A percentile compares a stretch with the other conserved stretches of the same genome.
Evolutionary conservation across 2,888 invertebrate species (phyloP).

Genomic region (Drosophila picticornis): DNA sequence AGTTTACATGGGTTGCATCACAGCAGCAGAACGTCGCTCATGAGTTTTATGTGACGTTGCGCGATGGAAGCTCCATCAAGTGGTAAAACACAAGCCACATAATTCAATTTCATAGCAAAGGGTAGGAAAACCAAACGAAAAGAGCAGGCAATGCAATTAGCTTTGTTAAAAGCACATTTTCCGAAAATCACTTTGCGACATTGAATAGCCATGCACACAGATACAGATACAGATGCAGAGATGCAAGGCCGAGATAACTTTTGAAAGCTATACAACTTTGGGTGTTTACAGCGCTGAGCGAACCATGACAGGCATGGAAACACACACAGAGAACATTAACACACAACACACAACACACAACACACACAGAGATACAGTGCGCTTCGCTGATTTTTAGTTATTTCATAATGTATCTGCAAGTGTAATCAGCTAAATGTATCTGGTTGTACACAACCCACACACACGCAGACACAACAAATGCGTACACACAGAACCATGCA

Average conservation of each 20-base stretch:
- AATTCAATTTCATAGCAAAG: slow-evolving; percentile 62
- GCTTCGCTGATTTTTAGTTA: slow-evolving; percentile 73
- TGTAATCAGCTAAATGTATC: slow-evolving; percentile 71
- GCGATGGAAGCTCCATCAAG: slow-evolving; percentile 17
- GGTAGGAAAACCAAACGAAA: neutral
- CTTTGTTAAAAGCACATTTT: slow-evolving; percentile 34
- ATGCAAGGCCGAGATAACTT: slow-evolving; percentile 39
- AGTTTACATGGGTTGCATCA: slow-evolving; percentile 43
- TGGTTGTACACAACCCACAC: slow-evolving; percentile 26
- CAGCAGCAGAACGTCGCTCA: slow-evolving; percentile 10
- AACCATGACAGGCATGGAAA: slow-evolving; percentile 66
- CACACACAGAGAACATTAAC: slow-evolving; percentile 12
- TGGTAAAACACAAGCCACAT: slow-evolving; percentile 28
- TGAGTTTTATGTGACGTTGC: slow-evolving; percentile 21
- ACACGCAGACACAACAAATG: slow-evolving; percentile 38
- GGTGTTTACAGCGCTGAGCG: slow-evolving; percentile 59
- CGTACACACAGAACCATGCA: slow-evolving; percentile 35
- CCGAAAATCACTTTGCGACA: slow-evolving; percentile 29
- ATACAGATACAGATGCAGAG: slow-evolving; percentile 24
- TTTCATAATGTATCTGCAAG: slow-evolving; percentile 73
- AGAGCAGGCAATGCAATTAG: slow-evolving; percentile 50
- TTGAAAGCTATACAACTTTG: slow-evolving; percentile 26
- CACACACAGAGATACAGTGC: slow-evolving; percentile 44
- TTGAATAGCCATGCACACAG: slow-evolving; percentile 31
- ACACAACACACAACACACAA: slow-evolving; percentile 12